Percentiles rank a stretch among this genome's conserved stretches.
These are phyloP conservation scores for Odocoileus hemionus DNA, from an alignment of 2,113 vertebrate genomes.

Conservation along the genomic window DNA sequence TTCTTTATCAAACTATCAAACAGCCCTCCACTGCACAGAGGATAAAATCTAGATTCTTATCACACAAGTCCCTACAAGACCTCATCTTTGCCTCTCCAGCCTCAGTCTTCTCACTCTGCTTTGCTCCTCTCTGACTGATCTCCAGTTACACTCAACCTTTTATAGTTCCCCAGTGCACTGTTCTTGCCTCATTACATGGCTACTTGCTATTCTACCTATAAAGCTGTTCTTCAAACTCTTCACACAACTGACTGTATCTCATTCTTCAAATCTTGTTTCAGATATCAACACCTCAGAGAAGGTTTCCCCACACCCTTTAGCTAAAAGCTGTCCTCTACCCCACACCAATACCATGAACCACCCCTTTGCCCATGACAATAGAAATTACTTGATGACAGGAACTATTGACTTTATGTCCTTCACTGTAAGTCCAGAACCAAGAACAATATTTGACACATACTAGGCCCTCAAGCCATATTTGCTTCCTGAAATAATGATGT, in stretches of 20 bases:
- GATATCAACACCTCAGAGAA: neutral
- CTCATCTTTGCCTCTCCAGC: neutral
- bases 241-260: neutral
- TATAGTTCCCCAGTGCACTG: neutral
- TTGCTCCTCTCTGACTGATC: neutral
- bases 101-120: neutral
- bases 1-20: neutral
- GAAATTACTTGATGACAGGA: neutral
- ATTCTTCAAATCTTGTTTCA: neutral
- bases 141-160: neutral
- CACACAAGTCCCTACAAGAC: neutral
- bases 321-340: neutral
- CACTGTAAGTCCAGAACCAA: neutral
- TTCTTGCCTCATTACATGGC: neutral
- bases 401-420: neutral
- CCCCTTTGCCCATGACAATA: neutral
- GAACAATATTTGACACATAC: neutral
- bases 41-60: neutral
- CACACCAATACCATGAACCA: neutral
- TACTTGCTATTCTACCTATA: neutral
- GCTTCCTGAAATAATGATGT: neutral
- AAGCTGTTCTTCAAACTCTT: neutral
- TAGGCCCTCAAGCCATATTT: neutral
- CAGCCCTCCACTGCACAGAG: neutral
- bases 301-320: neutral